Conservation (phyloP, 2,113 vertebrate species). For the Symphodus melops region DNA sequence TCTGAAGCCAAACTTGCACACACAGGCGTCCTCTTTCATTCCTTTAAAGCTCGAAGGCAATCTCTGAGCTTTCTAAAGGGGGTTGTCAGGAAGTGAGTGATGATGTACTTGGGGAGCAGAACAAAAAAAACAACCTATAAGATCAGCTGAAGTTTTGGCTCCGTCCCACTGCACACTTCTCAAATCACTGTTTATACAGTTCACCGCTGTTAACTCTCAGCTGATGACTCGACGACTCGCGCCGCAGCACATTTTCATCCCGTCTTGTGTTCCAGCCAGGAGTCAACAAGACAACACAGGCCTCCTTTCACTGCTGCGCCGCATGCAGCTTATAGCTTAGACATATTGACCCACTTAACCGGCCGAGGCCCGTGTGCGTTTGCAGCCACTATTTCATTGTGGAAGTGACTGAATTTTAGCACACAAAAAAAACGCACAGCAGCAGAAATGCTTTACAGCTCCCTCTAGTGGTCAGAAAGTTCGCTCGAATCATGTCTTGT, state of each 20-base stretch:
- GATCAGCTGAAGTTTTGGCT: constrained; percentile 57
- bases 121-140: constrained; percentile 36
- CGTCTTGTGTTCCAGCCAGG: constrained; percentile 44
- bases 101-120: constrained; percentile 21
- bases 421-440: neutral
- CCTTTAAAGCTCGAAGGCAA: constrained; percentile 9
- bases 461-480: constrained; percentile 28
- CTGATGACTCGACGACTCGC: constrained; percentile 20
- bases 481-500: neutral
- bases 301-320: constrained; percentile 35
- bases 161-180: constrained; percentile 20
- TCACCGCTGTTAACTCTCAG: constrained; percentile 39
- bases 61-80: neutral
- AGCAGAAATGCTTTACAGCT: constrained; percentile 19
- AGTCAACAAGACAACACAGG: constrained; percentile 58
- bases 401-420: constrained; percentile 50
- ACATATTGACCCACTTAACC: constrained; percentile 67
- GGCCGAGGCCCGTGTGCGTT: constrained; percentile 22
- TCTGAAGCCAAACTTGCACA: neutral
- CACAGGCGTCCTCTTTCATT: constrained; percentile 13
- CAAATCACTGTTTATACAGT: constrained; percentile 45
- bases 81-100: constrained; percentile 32
- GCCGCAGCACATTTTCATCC: constrained; percentile 25
- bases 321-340: constrained; percentile 44
- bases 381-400: constrained; percentile 23